A percentile compares a stretch with the other conserved stretches of the same genome.
phyloP scores from a whole-genome alignment of 2,797 vertebrate genomes.

The Crotalus adamanteus region DNA sequence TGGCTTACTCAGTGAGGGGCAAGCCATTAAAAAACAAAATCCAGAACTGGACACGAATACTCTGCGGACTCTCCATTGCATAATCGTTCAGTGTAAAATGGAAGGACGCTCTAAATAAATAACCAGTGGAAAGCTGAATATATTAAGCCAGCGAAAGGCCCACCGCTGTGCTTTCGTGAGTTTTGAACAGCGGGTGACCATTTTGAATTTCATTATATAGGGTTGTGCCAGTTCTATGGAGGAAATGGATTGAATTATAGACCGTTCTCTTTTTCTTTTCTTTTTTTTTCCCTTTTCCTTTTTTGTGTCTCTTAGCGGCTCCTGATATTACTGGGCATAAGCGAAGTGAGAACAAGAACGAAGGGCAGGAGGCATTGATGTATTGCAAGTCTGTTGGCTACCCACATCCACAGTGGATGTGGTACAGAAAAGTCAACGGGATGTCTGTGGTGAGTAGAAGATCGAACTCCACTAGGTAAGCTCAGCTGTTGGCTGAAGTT shows the following conservation, averaged over 20 bases:
- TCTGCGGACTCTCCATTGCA: background rate
- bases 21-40: background rate
- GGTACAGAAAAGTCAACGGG: slow-evolving; percentile 84
- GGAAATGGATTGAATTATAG: background rate
- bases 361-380: slow-evolving; percentile 89
- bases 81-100: background rate
- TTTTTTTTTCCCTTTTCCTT: background rate
- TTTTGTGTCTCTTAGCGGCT: slow-evolving; percentile 70
- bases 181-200: background rate
- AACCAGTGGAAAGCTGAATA: background rate
- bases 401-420: slow-evolving; percentile 90
- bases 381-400: slow-evolving; percentile 97
- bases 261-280: background rate
- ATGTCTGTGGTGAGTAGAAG: slow-evolving; percentile 74
- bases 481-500: fast-evolving
- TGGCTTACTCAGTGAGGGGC: background rate
- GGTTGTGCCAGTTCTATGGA: background rate
- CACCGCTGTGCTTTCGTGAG: background rate
- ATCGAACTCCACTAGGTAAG: background rate
- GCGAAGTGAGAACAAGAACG: slow-evolving; percentile 95
- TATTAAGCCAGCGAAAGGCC: background rate
- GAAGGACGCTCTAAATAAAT: background rate
- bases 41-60: background rate
- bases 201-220: background rate
- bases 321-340: slow-evolving; percentile 93